These are phyloP conservation scores for Cantharis nigra DNA, from an alignment of 2,888 invertebrate genomes.

Conservation along the genomic window DNA sequence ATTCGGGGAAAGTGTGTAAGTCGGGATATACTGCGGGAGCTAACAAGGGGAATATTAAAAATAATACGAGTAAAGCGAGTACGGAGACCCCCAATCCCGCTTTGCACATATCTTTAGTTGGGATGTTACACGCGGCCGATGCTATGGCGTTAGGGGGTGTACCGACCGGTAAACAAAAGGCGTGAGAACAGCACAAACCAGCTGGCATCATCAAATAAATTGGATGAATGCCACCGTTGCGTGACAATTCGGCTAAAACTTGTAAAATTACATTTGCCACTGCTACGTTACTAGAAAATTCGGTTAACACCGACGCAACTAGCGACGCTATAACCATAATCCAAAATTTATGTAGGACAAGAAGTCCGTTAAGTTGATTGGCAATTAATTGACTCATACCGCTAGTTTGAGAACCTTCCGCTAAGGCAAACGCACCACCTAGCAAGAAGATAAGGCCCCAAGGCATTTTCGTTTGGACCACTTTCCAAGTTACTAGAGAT, in stretches of 20 bases:
- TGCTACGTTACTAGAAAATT: conserved; percentile 90
- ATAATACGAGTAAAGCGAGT: conserved; percentile 73
- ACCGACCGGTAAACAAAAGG: conserved; percentile 92
- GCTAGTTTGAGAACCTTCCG: conserved; percentile 81
- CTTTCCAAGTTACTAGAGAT: conserved; percentile 82
- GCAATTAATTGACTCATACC: conserved; percentile 80
- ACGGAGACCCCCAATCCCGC: conserved; percentile 73
- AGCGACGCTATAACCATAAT: conserved; percentile 77
- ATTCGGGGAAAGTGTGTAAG: conserved; percentile 64
- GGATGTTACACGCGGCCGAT: conserved; percentile 80
- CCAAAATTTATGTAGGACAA: conserved; percentile 64
- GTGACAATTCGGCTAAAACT: conserved; percentile 78
- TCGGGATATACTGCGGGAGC: conserved; percentile 69
- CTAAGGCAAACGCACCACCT: conserved; percentile 90
- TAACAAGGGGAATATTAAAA: conserved; percentile 75
- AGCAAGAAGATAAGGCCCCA: conserved; percentile 89
- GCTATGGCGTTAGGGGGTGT: conserved; percentile 96
- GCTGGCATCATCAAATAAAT: conserved; percentile 89
- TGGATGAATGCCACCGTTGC: conserved; percentile 70
- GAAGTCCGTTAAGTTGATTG: conserved; percentile 67
- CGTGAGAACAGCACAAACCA: conserved; percentile 87
- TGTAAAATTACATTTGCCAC: conserved; percentile 88
- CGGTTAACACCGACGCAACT: conserved; percentile 81
- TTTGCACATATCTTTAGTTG: conserved; percentile 76
- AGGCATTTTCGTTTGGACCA: conserved; percentile 82